phyloP scores from a whole-genome alignment of 2,888 invertebrate genomes.

The Drosophila emarginata region DNA sequence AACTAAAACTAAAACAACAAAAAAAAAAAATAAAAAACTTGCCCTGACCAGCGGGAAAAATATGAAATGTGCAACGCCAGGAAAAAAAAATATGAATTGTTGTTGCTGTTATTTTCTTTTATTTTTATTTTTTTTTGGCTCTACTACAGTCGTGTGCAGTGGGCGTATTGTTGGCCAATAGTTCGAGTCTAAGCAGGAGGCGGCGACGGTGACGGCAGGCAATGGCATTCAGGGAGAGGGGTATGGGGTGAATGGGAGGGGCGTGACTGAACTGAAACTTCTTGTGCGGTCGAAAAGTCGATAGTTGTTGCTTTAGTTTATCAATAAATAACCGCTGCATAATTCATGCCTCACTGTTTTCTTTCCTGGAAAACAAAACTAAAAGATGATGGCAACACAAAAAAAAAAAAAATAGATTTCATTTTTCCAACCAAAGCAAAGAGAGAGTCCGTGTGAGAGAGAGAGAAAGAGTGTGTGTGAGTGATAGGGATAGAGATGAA shows the following conservation, averaged over 20 bases:
- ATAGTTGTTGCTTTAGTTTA: slow-evolving; percentile 47
- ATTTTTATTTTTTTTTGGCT: slow-evolving; percentile 26
- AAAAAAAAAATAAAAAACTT: not conserved
- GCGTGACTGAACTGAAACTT: slow-evolving; percentile 12
- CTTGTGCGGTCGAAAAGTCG: slow-evolving; percentile 51
- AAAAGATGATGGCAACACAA: slow-evolving; percentile 1
- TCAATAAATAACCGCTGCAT: slow-evolving; percentile 52
- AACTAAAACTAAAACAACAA: not conserved
- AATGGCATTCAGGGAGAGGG: not conserved
- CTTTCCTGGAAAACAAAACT: slow-evolving; percentile 10
- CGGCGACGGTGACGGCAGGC: no score
- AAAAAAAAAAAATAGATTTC: slow-evolving; percentile 5
- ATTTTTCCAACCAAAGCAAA: not conserved
- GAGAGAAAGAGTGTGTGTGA: not conserved
- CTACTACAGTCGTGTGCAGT: slow-evolving; percentile 39
- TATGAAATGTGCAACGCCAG: slow-evolving; percentile 32
- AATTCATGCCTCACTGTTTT: slow-evolving; percentile 28
- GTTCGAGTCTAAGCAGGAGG: not conserved
- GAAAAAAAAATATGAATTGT: slow-evolving; percentile 51
- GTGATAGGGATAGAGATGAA: slow-evolving; percentile 7
- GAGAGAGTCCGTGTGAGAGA: not conserved
- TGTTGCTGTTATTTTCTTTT: slow-evolving; percentile 29
- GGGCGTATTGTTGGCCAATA: slow-evolving; percentile 49
- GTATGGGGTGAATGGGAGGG: not conserved
- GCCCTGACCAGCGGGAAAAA: slow-evolving; percentile 9